These are phyloP conservation scores for Calliphora vomitoria DNA, from an alignment of 2,888 invertebrate species.

Conservation along the genomic window DNA sequence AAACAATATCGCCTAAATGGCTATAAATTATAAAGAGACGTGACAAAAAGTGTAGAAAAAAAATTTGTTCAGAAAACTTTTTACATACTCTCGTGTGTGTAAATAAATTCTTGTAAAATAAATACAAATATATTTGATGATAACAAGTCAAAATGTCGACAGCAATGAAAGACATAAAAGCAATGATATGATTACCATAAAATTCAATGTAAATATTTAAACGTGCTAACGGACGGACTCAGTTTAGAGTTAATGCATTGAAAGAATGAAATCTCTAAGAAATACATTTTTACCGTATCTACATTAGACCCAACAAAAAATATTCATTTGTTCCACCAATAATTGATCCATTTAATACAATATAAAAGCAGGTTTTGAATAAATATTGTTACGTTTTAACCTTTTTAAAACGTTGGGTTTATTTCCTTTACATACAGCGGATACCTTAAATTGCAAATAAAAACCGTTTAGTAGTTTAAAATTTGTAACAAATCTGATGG, in stretches of 20 bases:
- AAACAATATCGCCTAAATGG: constrained; percentile 65
- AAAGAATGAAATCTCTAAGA: background rate
- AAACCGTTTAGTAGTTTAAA: no score
- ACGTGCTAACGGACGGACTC: constrained; percentile 14
- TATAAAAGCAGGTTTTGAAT: no score
- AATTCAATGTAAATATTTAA: constrained; percentile 32
- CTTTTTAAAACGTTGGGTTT: no score
- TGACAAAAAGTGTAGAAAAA: constrained; percentile 65
- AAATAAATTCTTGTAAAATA: background rate
- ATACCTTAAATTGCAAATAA: no score
- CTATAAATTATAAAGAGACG: constrained; percentile 71
- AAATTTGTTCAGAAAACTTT: background rate
- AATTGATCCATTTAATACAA: no score
- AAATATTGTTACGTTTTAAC: no score
- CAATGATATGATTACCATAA: constrained; percentile 38
- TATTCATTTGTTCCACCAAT: no score
- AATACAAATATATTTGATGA: constrained; percentile 36
- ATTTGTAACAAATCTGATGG: no score
- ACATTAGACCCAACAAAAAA: background rate
- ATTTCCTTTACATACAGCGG: no score
- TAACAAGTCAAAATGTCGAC: constrained; percentile 51
- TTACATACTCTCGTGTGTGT: constrained; percentile 7
- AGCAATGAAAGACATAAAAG: constrained; percentile 27
- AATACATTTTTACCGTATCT: no score
- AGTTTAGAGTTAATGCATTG: background rate